These are phyloP conservation scores for Xyrichtys novacula DNA, from an alignment of 2,797 vertebrate genomes.

Conservation along the genomic window DNA sequence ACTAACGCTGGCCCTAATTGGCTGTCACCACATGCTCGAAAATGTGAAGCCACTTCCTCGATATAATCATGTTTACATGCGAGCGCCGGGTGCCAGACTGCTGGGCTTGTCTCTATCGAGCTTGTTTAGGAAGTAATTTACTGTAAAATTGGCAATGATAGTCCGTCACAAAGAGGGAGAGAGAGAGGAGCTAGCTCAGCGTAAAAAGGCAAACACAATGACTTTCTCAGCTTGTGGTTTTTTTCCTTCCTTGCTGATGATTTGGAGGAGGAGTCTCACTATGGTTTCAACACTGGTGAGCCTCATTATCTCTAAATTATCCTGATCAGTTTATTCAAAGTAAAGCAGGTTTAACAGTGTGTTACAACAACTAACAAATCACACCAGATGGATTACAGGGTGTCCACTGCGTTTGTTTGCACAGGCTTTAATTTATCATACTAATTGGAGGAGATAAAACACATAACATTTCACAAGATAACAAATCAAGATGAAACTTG, in stretches of 20 bases:
- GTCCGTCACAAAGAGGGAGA: slow-evolving; percentile 66
- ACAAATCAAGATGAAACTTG: slow-evolving; percentile 40
- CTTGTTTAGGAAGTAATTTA: slow-evolving; percentile 83
- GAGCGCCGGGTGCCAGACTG: slow-evolving; percentile 74
- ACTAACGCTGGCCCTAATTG: slow-evolving; percentile 82
- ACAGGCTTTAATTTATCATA: slow-evolving; percentile 42
- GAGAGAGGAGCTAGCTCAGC: slow-evolving; percentile 57
- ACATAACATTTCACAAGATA: slow-evolving; percentile 41
- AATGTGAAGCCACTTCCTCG: slow-evolving; percentile 79
- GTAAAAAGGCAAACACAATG: slow-evolving; percentile 49
- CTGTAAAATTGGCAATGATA: slow-evolving; percentile 84
- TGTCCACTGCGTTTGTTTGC: slow-evolving; percentile 41
- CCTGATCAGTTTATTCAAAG: slow-evolving; percentile 31
- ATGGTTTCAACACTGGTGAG: slow-evolving; percentile 4
- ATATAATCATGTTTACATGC: slow-evolving; percentile 84
- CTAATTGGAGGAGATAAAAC: slow-evolving; percentile 62
- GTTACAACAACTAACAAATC: slow-evolving; percentile 34
- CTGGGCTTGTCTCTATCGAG: slow-evolving; percentile 73
- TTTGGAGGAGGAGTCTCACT: slow-evolving; percentile 3
- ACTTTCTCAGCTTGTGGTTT: slow-evolving; percentile 39
- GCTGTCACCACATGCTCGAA: slow-evolving; percentile 78
- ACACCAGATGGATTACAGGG: slow-evolving; percentile 40
- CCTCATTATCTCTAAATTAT: slow-evolving; percentile 53
- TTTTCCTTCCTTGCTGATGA: slow-evolving; percentile 6
- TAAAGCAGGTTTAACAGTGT: slow-evolving; percentile 26